Evolutionary conservation across 2,113 vertebrate species (phyloP).

Genomic region (Aramus guarauna): DNA sequence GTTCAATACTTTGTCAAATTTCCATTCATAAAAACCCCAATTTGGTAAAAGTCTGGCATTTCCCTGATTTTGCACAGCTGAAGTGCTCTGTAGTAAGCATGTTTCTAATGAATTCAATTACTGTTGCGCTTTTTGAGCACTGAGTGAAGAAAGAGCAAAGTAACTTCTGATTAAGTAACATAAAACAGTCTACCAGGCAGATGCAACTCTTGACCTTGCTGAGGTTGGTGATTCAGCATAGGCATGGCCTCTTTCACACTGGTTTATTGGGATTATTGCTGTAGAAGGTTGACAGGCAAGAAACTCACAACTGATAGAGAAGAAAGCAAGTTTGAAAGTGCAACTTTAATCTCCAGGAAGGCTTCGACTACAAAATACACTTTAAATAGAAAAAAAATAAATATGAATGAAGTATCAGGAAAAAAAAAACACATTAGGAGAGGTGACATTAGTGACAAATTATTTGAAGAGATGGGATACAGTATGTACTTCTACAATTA

Average conservation of each 20-base stretch:
- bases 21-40: background rate
- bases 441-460: background rate
- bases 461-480: background rate
- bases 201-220: background rate
- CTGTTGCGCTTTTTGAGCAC: background rate
- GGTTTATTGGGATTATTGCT: background rate
- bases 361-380: background rate
- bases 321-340: background rate
- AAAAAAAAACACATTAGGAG: background rate
- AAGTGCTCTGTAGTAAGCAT: background rate
- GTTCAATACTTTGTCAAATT: background rate
- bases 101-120: background rate
- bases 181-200: background rate
- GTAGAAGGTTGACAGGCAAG: background rate
- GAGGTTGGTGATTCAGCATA: background rate
- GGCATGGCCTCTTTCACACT: background rate
- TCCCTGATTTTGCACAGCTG: background rate
- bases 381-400: background rate
- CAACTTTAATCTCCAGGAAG: background rate
- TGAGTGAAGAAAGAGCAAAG: background rate
- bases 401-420: background rate
- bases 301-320: background rate
- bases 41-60: background rate
- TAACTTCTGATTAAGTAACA: background rate
- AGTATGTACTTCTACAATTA: background rate